Evolutionary conservation across 1,140 invertebrate species (phyloP), one percentile per base, ranked within the genome.

Genomic region (Harpegnathos saltator): DNA sequence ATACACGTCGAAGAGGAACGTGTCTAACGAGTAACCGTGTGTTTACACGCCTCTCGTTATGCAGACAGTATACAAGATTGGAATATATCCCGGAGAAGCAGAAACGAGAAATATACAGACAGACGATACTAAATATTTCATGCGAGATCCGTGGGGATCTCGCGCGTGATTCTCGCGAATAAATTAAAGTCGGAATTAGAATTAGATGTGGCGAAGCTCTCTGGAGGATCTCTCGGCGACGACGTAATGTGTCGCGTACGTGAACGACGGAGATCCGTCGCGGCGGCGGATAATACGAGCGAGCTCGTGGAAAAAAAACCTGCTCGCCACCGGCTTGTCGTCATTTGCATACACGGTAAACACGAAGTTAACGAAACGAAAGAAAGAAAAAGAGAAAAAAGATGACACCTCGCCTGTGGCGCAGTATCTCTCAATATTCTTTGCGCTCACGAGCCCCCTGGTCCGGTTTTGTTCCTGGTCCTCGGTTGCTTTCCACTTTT

Each of bases 341-440:
- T 44, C 63, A 58, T 78, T 17, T 69, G 59, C 73, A 83, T 68
- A 83, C 22, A n/a, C 29, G 22, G 17, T 66, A 50, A 82, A 74
- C 26, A 65, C 62, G 9, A 71, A 38, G 24, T 72, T 82, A 26
- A 73, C 26, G 7, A 62, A 69, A 81, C 0, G 17, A 72, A 48
- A 44, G 38, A 44, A 50, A 71, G 4, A 24, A 33, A 82, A 52
- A 61, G 33, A 48, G 15, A 33, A 17, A 2, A 7, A 33, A 33
- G 22, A 75, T 52, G 33, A 48, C 38, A 44, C 38, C 7, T 33
- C 3, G 48, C 15, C 17, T 74, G 22, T 26, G 38, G 1, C 3
- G 29, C 26, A 50, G 44, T 33, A 44, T 63, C 50, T 78, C 73
- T 56, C 50, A 78, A 66, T 50, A 33, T 19, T 50, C 5, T 83